Evolutionary conservation across 2,113 vertebrate genomes (phyloP), one percentile per base, ranked within the genome.

Genomic region (Daubentonia madagascariensis): DNA sequence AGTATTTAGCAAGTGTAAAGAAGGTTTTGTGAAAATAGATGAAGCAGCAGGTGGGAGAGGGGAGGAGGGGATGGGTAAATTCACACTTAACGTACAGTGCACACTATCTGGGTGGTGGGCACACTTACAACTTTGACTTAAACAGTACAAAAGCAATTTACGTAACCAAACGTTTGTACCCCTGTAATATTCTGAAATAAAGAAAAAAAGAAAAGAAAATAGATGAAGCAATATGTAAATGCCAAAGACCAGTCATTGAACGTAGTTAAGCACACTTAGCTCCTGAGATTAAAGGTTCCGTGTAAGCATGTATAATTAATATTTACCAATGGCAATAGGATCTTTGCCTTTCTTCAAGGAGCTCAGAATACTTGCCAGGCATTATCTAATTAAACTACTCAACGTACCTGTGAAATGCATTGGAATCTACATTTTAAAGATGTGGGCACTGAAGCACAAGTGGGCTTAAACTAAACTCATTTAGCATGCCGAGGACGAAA

Each of bases 361-460:
- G 32, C 89, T 98, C 91, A 89, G 88, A 96, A 87, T 94, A 78
- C 89, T 97, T 97, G 65, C 45, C 91, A 94, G 81, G 85, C 81
- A 93, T 96, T 97, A 89, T 95, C 97, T 96, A 98, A 98, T 98
- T 97, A 97, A 97, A 95, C 89, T 88, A 93, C 50, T 89, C 97
- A 96, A 59, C 83, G 72, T 96, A 98, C 95, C 95, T 98, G 97
- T 96, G 89, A 98, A 97, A 95, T 93, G 52, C 85, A 83, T 23
- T 93, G 88, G 81, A 93, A 73, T 89, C 91, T 96, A 84, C 61
- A 91, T 97, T 98, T 98, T 94, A 93, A 97, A 98, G 97, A 97
- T 91, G 91, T 96, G 48, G 67, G 88, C 72, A 81, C 52, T 98
- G 96, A 97, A 98, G 98, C 93, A 97, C 95, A 98, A 97, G 89